These are phyloP conservation scores for Porites divaricata DNA, from an alignment of 92 coral and sea anemone genomes.

Conservation along the genomic window DNA sequence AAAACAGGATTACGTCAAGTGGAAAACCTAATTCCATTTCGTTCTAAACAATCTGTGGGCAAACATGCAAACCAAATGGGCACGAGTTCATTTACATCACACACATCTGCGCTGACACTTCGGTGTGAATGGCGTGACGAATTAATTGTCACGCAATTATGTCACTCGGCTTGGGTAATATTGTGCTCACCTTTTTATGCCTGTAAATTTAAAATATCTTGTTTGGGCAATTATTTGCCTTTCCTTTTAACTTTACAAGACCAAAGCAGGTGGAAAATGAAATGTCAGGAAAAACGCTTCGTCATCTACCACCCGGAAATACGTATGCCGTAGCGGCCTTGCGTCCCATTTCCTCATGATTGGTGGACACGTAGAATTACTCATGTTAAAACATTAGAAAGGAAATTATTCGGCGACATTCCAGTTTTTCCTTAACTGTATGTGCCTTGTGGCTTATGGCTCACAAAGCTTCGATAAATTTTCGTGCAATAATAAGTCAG, in stretches of 20 bases:
- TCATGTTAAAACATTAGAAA: no score
- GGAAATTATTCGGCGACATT: no score
- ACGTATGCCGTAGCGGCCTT: neutral
- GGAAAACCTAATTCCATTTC: conserved; percentile 77
- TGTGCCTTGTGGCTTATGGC: no score
- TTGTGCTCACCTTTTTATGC: neutral
- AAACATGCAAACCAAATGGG: neutral
- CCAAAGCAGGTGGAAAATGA: neutral
- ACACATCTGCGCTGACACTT: conserved; percentile 5
- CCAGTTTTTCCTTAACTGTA: no score
- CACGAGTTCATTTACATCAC: neutral
- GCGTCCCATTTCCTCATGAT: neutral
- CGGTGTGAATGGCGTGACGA: neutral
- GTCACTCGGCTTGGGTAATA: neutral
- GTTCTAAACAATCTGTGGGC: neutral
- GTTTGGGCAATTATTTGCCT: neutral
- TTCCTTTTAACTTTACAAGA: neutral
- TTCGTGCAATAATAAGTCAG: no score
- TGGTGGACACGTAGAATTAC: no score
- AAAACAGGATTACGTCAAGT: conserved; percentile 70
- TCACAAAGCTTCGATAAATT: no score
- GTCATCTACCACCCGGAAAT: neutral
- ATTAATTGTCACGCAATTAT: conserved; percentile 1
- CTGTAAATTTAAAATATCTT: neutral
- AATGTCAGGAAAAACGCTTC: neutral